Base-by-base conservation (phyloP, 2,113 vertebrate species). In the Orientallactaga bullata region DNA sequence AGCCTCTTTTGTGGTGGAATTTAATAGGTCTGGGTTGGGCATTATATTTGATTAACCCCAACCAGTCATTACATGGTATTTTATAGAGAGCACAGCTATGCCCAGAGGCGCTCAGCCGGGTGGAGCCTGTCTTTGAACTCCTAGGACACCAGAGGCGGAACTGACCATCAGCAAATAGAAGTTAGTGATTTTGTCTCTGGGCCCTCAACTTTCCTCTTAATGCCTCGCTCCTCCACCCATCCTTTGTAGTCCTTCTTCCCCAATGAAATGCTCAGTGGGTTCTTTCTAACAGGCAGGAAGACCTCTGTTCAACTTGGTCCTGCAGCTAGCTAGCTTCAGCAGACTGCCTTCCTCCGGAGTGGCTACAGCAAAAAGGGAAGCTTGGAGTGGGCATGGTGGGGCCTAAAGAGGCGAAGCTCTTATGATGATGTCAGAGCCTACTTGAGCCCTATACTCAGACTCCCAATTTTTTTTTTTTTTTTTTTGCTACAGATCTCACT, bases 1-100 rank as follows among this genome's bases (percentile, higher is more conserved):
- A 97, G 96, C 85, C 90, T 97, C 96, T 93, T 95, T 96, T 97
- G 96, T 94, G 93, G 86, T 89, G 92, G 96, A 96, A 97, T 95
- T 76, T 95, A 94, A 95, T 89, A 90, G 90, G 87, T 86, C 94
- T 93, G 85, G 42, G 89, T 86, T 80, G 94, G 7, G 8, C 86
- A 88, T 94, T 92, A 51, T 80, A 93, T 96, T 97, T 95, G 90
- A 97, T 95, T 91, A 96, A 86, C 85, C 97, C 81, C 95, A 95
- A 60, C 1, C 76, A 32, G 91, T 96, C 4, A 3, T 96, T 98
- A 94, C 91, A 37, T 20, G 81, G 91, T 28, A 42, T 30, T 63
- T 42, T 51, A 82, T 82, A 83, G 89, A 90, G 66, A 92, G 51
- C 26, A 89, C 79, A 90, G 65, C 65, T 69, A 74, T 85, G 85